Base-by-base conservation (phyloP, 2,888 invertebrate species). In the Osedax frankpressi region DNA sequence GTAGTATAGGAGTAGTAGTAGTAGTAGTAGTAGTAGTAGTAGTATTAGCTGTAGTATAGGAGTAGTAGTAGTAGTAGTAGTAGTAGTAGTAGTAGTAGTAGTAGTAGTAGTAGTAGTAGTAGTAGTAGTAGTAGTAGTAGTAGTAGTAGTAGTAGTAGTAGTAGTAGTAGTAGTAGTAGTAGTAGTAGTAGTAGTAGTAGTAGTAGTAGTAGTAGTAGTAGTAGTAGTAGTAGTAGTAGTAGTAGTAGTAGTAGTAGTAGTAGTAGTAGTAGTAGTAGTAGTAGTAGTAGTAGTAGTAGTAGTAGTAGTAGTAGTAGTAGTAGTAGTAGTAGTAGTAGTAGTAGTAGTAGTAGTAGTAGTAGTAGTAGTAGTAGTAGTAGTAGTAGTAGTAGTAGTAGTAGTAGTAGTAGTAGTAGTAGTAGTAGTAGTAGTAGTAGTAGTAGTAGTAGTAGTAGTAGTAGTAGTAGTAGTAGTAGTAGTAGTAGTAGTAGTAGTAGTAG, bases 161-260 rank as follows among this genome's bases (percentile, higher is more conserved):
- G 28, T 70, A 70, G 28, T 70, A 70, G 28, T 70, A 70, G 28
- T 30, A 70, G 28, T 1, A 70, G 1, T 14, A 70, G 28, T 70
- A 70, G 28, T 29, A 69, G 25, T 28, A 69, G 25, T 28, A 70
- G 14, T 30, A 70, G 1, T 29, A 30, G 28, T 70, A 30, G 28
- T 29, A 28, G 24, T 30, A 70, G 24, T 24, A 70, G 28, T 70
- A 69, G 25, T 28, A 69, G 25, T 28, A 69, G 25, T 70, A 70
- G 28, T 30, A 70, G 28, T 24, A 70, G 28, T 28, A 70, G 28
- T 70, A 70, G 11, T 70, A 70, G 28, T 24, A 70, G 0, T 24
- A 70, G 28, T 30, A 70, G 28, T 70, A 70, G 28, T 1, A 1
- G 28, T 70, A 70, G 1, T 30, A 1, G 28, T 70, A 70, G 28